Conservation (phyloP, 2,113 vertebrate genomes). For the Elgaria multicarinata region DNA sequence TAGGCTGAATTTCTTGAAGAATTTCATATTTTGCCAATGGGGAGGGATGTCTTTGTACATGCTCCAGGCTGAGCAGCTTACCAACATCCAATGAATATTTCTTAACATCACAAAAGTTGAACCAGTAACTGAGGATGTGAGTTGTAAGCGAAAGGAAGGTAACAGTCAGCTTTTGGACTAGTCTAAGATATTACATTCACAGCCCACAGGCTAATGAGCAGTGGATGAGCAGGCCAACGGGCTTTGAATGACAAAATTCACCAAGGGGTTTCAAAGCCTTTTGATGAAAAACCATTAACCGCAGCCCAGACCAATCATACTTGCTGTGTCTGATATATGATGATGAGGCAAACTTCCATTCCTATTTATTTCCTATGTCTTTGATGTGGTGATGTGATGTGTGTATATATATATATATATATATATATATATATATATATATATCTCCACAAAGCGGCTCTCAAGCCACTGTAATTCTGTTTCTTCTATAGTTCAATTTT, state of each 20-base stretch:
- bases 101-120: not conserved
- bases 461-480: not conserved
- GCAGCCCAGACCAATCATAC: not conserved
- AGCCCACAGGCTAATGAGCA: not conserved
- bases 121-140: not conserved
- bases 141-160: not conserved
- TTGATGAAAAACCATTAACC: not conserved
- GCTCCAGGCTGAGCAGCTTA: too few species aligned
- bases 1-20: too few species aligned
- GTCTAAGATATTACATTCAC: not conserved
- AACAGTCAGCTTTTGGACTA: not conserved
- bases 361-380: not conserved
- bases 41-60: too few species aligned
- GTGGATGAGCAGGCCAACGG: not conserved
- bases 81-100: not conserved
- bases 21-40: too few species aligned
- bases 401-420: not conserved
- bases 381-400: too few species aligned
- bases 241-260: not conserved
- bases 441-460: not conserved
- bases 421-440: not conserved
- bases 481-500: slow-evolving; percentile 28
- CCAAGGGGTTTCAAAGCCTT: not conserved
- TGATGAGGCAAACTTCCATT: not conserved
- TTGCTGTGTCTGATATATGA: not conserved